These are phyloP conservation scores for Dallia pectoralis DNA, from an alignment of 2,797 vertebrate species.

Conservation along the genomic window DNA sequence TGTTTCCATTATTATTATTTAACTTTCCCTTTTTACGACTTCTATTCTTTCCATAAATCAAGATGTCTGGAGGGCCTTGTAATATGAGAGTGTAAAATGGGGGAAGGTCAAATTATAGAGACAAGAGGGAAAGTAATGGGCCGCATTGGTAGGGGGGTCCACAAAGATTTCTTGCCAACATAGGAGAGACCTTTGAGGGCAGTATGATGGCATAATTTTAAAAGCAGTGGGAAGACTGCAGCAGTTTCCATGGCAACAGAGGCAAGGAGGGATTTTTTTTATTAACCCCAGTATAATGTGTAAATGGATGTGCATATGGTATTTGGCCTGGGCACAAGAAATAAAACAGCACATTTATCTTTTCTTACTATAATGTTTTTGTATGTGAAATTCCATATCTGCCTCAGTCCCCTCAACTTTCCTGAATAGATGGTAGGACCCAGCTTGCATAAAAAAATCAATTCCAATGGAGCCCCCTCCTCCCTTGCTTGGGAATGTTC, in stretches of 20 bases:
- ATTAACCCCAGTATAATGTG: background rate
- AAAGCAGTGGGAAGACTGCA: constrained; percentile 68
- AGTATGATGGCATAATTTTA: constrained; percentile 47
- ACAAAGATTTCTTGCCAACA: constrained; percentile 15
- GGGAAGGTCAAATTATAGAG: background rate
- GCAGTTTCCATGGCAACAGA: constrained; percentile 82
- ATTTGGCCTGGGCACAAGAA: constrained; percentile 9
- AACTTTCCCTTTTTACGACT: background rate
- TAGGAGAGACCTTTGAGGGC: constrained; percentile 49
- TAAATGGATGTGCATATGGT: constrained; percentile 3
- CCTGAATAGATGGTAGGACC: constrained; percentile 60
- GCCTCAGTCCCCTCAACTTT: constrained; percentile 31
- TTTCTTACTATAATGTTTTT: constrained; percentile 24
- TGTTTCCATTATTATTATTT: background rate
- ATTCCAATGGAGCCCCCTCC: constrained; percentile 41
- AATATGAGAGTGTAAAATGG: background rate
- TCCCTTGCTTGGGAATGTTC: constrained; percentile 67
- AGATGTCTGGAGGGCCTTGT: background rate
- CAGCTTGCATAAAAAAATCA: constrained; percentile 51
- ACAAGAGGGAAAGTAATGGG: background rate
- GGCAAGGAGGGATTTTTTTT: constrained; percentile 58
- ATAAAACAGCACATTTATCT: constrained; percentile 16
- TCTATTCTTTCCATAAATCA: background rate
- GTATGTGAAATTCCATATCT: constrained; percentile 26
- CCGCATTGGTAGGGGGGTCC: background rate